Base-by-base conservation (phyloP, 2,888 invertebrate genomes). In the Piscicola geometra region DNA sequence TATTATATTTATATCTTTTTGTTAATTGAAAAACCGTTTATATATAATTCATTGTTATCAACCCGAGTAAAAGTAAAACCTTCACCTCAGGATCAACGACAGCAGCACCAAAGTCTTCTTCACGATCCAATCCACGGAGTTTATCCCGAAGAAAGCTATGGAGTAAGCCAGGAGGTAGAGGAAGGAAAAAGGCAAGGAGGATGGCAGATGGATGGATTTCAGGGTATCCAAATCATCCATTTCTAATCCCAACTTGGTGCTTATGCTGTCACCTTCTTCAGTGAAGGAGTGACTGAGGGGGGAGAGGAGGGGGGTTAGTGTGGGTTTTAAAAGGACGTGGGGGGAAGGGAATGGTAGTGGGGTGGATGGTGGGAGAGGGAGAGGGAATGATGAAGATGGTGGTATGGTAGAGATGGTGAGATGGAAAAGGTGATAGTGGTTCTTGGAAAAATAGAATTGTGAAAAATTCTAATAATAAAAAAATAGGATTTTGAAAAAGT, bases 121-220 rank as follows among this genome's bases (percentile, higher is more conserved):
- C 1, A 76, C 32, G 21, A 32, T 41, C 41, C 47, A 41, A 33
- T 76, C 35, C 28, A 78, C 18, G n/a, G 52, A 56, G 50, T 75
- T 41, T 32, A 76, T 32, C 15, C 77, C 73, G 68, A 80, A 75
- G 12, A 52, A 71, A 18, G 78, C 75, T 33, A 73, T 41, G 32
- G 78, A 75, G 33, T 79, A 78, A 5, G 78, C 52, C 18, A 76
- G 56, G 21, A 80, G 76, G 75, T 80, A 80, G 60, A 80, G 78
- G 28, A 79, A 33, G 33, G 78, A 66, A 32, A 79, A 79, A 28
- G 79, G 75, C 32, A 79, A 76, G 2, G 79, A 66, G 73, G 77
- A 76, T 78, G 78, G 80, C n/a, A 78, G 52, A 50, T 74, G 74
- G 75, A 69, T 50, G 3, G 33, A n/a, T 25, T 69, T 35, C 64